Base-by-base conservation (phyloP, 2,888 invertebrate species). In the Deilephila elpenor region DNA sequence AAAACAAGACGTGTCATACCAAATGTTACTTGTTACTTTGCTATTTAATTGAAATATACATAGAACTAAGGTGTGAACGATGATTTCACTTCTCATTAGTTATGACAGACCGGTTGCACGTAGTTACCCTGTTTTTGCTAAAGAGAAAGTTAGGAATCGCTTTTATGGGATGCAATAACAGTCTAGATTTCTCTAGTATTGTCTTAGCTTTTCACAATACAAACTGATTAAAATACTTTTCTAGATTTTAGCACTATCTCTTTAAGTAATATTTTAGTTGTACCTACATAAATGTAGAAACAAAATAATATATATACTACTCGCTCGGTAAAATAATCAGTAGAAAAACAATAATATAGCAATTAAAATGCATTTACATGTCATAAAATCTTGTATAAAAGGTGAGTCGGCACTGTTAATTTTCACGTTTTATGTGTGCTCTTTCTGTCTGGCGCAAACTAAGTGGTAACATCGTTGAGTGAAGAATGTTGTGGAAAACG, bases 401-500 rank as follows among this genome's bases (percentile, higher is more conserved):
- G 67, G 25, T 67, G 0, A 17, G 67, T 67, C 17, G 5, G 5
- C 6, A 17, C 3, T 17, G 44, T 51, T 51, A 62, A 67, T 67
- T n/a, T 44, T 67, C 25, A 51, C 25, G 25, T 72, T 53, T 11
- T 61, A 3, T 61, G 51, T 51, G 7, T 29, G 44, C 51, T 44
- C 34, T 53, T 62, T 25, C 19, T 19, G 20, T 25, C 76, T 71
- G 37, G 72, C 71, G 75, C 75, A 76, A 78, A 82, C 78, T 81
- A 75, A 82, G 76, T 82, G 75, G 71, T 75, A 74, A 71, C 77
- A 74, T 79, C 80, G 82, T 85, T 81, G 78, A 82, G 82, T 79
- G 74, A 83, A 83, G 83, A 88, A 88, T 85, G 86, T 81, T 76
- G 82, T 86, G 83, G 83, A 89, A 89, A 88, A 86, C 80, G 82